Conservation (phyloP, 2,888 invertebrate species). For the Drosophila bunnanda region DNA sequence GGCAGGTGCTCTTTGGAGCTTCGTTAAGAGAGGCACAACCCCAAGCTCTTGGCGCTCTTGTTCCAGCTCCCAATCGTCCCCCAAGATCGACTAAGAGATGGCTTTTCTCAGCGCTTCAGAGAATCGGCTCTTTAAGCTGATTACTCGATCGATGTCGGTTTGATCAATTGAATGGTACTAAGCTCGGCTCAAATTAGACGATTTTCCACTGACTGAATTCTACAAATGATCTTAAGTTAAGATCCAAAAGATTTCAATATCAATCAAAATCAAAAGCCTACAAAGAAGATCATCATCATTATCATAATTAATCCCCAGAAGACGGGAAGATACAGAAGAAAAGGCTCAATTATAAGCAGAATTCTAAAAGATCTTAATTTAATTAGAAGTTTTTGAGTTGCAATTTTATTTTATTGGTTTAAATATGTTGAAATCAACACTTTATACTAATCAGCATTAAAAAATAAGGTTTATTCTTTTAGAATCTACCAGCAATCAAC, state of each 20-base stretch:
- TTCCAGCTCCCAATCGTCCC: constrained; percentile 56
- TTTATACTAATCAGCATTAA: not conserved
- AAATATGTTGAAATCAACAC: not conserved
- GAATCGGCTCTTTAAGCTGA: constrained; percentile 13
- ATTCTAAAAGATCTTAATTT: not conserved
- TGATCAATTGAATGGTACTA: not conserved
- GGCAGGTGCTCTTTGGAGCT: constrained; percentile 69
- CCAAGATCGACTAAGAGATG: constrained; percentile 26
- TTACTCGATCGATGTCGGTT: not conserved
- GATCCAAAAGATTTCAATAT: not conserved
- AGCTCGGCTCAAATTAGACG: constrained; percentile 3
- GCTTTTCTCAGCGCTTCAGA: constrained; percentile 6
- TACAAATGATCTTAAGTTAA: not conserved
- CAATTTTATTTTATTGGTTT: not conserved
- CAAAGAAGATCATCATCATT: too few relatives aligned
- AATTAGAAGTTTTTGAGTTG: not conserved
- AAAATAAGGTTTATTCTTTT: not conserved
- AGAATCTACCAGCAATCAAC: not conserved
- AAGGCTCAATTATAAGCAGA: not conserved
- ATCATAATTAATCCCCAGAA: not conserved
- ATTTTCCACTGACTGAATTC: constrained; percentile 22
- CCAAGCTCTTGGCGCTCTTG: constrained; percentile 30
- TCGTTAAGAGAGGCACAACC: constrained; percentile 54
- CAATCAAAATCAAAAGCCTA: not conserved
- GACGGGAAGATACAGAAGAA: not conserved